phyloP scores from a whole-genome alignment of 2,888 invertebrate species.

The Latheticus oryzae region DNA sequence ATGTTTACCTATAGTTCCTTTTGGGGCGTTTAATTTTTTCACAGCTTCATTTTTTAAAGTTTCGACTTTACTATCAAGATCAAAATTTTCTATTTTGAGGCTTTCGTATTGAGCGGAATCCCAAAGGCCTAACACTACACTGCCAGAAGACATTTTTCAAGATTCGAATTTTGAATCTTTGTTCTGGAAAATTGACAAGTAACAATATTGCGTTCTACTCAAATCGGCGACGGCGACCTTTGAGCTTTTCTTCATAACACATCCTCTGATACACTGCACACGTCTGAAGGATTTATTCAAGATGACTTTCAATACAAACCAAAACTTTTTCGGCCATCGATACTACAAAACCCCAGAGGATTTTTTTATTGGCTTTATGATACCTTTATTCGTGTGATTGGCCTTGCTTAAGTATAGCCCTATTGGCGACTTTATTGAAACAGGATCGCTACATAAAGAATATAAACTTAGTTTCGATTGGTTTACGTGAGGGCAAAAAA shows the following conservation, averaged over 20 bases:
- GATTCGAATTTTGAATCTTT: no score
- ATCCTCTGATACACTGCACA: conserved; percentile 36
- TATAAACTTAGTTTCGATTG: conserved; percentile 43
- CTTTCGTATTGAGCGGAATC: conserved; percentile 67
- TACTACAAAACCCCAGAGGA: conserved; percentile 43
- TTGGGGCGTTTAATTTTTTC: conserved; percentile 39
- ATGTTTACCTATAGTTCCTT: conserved; percentile 23
- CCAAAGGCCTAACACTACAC: conserved; percentile 66
- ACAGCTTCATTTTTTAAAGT: conserved; percentile 67
- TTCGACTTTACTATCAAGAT: conserved; percentile 73
- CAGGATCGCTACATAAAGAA: conserved; percentile 45
- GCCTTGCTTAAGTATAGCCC: conserved; percentile 46
- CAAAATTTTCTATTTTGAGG: conserved; percentile 71
- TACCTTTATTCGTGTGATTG: conserved; percentile 50
- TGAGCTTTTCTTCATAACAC: conserved; percentile 35
- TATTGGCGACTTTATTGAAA: conserved; percentile 49
- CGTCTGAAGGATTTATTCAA: conserved; percentile 33
- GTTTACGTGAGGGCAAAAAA: conserved; percentile 38
- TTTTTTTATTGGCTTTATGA: conserved; percentile 52
- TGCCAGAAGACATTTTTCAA: conserved; percentile 46
- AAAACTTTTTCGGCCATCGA: conserved; percentile 35
- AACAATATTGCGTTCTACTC: no score
- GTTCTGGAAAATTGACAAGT: no score
- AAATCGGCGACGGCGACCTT: conserved; percentile 29
- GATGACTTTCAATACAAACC: conserved; percentile 2